Evolutionary conservation across 2,888 invertebrate genomes (phyloP).

Genomic region (Nymphalis urticae): DNA sequence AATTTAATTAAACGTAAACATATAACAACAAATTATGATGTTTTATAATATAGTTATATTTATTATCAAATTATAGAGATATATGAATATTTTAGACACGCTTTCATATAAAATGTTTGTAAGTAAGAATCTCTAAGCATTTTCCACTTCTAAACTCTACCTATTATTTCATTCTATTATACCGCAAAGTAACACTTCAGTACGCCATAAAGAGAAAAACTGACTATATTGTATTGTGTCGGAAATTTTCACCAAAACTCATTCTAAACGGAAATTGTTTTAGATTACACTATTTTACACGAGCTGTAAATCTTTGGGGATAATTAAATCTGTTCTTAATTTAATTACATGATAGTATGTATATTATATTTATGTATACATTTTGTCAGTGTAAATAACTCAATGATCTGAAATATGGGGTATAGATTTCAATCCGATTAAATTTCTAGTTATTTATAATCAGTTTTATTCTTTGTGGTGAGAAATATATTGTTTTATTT

Average conservation of each 20-base stretch:
- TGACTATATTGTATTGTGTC: conserved; percentile 45
- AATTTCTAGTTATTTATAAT: no score
- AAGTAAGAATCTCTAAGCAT: conserved; percentile 31
- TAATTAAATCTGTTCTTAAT: neutral
- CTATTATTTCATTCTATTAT: conserved; percentile 50
- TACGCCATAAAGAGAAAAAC: conserved; percentile 54
- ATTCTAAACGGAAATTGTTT: conserved; percentile 28
- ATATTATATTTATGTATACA: no score
- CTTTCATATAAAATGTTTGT: neutral
- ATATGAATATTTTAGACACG: no score
- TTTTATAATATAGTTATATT: no score
- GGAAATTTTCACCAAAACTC: conserved; percentile 15
- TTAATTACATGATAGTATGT: neutral
- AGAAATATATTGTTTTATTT: no score
- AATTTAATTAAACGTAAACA: no score
- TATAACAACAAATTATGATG: no score
- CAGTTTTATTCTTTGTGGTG: no score
- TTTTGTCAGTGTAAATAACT: no score
- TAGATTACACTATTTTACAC: conserved; percentile 13
- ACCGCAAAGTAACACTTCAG: conserved; percentile 48
- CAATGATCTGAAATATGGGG: no score
- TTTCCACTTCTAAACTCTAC: conserved; percentile 37
- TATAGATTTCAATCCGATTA: no score
- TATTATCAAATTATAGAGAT: no score
- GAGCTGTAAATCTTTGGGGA: conserved; percentile 5